Evolutionary conservation across 2,888 invertebrate genomes (phyloP), one percentile per base, ranked within the genome.

Genomic region (Metacarcinus magister): DNA sequence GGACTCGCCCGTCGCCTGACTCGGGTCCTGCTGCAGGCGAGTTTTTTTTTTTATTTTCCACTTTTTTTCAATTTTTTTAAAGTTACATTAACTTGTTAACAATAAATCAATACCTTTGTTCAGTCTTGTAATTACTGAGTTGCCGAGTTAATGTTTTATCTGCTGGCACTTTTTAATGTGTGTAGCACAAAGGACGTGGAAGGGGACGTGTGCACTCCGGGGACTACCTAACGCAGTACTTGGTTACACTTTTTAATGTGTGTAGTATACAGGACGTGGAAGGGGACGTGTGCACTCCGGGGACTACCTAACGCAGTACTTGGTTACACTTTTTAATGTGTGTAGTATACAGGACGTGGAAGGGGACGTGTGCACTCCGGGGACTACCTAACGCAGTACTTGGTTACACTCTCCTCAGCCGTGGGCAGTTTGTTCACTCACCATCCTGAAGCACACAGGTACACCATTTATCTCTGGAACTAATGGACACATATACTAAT

Each of bases 1-100:
- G 87, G 87, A 87, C 87, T 87, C 87, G 19, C 87, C 87, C 87
- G 39, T 87, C 32, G 32, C 32, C 87, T 87, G 16, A 87, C 39
- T 87, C 87, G 87, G 39, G 87, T 2, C 13, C 87, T 2, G 28
- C 39, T 32, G 39, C 39, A 39, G 87, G 39, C 32, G 39, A 39
- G 8, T 39, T 19, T 4, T 39, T 87, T 87, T 87, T 87, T 39
- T 87, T 2, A 7, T n/a, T 75, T 19, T 5, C 82, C 8, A 5
- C 28, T 87, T 87, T 87, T n/a, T 32, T 2, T 87, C 39, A 3
- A 2, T 87, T 87, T 87, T 87, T 39, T 87, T 13, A 39, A 19
- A 87, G 39, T 87, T 19, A 39, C 39, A 19, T 87, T 87, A 16
- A 10, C 87, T 2, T 67, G 67, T 67, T 67, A 16, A 16, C 10